Evolutionary conservation across 2,113 vertebrate genomes (phyloP), one percentile per base, ranked within the genome.

Genomic region (Sorex araneus): DNA sequence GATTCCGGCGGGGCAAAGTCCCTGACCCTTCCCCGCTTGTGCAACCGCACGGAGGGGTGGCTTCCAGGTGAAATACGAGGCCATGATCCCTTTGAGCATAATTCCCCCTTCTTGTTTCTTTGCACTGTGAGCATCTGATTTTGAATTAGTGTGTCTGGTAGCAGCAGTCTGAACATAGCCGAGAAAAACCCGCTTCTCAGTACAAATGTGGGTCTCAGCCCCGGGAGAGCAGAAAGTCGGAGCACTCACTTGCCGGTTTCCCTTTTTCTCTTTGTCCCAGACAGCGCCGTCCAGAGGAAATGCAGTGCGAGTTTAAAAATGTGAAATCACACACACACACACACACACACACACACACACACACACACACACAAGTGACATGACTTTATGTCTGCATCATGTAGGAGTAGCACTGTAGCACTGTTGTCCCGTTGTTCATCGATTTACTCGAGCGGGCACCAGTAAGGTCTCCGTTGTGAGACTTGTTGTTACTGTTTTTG

Each of bases 31-130:
- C n/a, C 43, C 43, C 9, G 45, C 25, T 94, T 94, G 75, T 89
- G 89, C 64, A 95, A 87, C 80, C 82, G 64, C 87, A 64, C 0
- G 8, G 25, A 87, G 57, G 84, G 79, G 60, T 0, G 45, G 77
- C 47, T 86, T 93, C 77, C 84, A 93, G 92, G 71, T 87, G 92
- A 91, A 89, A 74, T 54, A 81, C 27, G 43, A 87, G 25, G 28
- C 80, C 69, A 81, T 94, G 3, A 9, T 90, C 23, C 85, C 23
- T 87, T 77, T 40, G 21, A 74, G 60, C 32, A 50, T 64, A 28
- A 6, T 64, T 34, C 64, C 3, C 57, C 6, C 50, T 66, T 80
- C 71, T 90, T 92, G 79, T 9, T 89, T 36, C 36, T 12, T 93
- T 88, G 47, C 47, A 47, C 23, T 82, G 10, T 69, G 69, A 34